Conservation (phyloP, 2,113 vertebrate species). For the Scomber scombrus region DNA sequence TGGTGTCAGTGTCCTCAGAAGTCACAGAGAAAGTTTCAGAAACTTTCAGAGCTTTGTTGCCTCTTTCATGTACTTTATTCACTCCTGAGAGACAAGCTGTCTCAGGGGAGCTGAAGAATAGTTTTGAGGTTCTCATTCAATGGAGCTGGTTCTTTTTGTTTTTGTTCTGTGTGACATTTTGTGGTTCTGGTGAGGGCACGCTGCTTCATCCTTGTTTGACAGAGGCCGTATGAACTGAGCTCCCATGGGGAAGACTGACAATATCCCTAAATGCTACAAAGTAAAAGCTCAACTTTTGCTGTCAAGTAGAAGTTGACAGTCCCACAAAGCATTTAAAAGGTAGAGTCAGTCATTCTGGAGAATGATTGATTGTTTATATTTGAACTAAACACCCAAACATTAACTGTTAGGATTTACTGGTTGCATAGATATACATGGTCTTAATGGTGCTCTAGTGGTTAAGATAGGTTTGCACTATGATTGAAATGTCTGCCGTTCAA, state of each 20-base stretch:
- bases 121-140: slow-evolving; percentile 36
- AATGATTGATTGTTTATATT: too few species aligned
- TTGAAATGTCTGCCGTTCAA: too few species aligned
- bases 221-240: slow-evolving; percentile 21
- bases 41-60: slow-evolving; percentile 42
- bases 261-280: slow-evolving; percentile 32
- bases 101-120: slow-evolving; percentile 45
- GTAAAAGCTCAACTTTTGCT: slow-evolving; percentile 1
- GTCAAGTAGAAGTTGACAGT: background rate
- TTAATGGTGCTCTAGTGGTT: too few species aligned
- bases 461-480: too few species aligned
- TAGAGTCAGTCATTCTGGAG: too few species aligned
- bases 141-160: slow-evolving; percentile 18
- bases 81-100: slow-evolving; percentile 11
- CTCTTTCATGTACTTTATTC: slow-evolving; percentile 41
- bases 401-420: too few species aligned
- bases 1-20: slow-evolving; percentile 19
- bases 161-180: slow-evolving; percentile 24
- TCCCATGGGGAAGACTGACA: slow-evolving; percentile 15
- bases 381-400: too few species aligned
- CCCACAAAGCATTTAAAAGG: too few species aligned
- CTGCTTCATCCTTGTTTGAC: slow-evolving; percentile 27
- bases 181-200: slow-evolving; percentile 19
- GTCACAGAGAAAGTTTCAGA: slow-evolving; percentile 30
- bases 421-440: too few species aligned